Evolutionary conservation across 2,888 invertebrate species (phyloP), one percentile per base, ranked within the genome.

Genomic region (Ellobium chinense): DNA sequence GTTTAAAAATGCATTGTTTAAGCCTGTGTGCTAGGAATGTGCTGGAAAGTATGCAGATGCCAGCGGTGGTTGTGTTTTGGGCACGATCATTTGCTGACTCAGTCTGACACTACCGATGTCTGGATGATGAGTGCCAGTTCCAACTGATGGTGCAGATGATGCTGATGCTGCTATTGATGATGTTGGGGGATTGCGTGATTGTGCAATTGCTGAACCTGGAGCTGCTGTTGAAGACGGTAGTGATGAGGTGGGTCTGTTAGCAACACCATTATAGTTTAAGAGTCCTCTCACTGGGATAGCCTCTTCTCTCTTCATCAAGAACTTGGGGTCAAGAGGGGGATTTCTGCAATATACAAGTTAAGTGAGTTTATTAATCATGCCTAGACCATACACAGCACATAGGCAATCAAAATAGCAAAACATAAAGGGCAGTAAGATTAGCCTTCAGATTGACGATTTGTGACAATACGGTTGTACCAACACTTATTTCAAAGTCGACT

Each of bases 11-110:
- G n/a, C n/a, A n/a, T n/a, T n/a, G n/a, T n/a, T n/a, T n/a, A n/a
- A n/a, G n/a, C 7, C 46, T 12, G 18, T 46, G 7, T 74, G 58
- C 74, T 78, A 82, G 36, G 81, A 88, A 81, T 90, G 88, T 27
- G 87, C 88, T 27, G 91, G 91, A 79, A 91, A 91, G 78, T 91
- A 91, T 7, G 90, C 89, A 12, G 91, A 91, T 18, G 89, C 89
- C 31, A 91, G 86, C 7, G 90, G 88, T n/a, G 88, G 88, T 36
- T 88, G 87, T 3, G 83, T 74, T 34, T 86, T 85, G 9, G 89
- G 86, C 12, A 89, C 87, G n/a, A 89, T 85, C 77, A 85, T 85
- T 74, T 89, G 88, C 70, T 90, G 90, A 83, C 87, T 88, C 58
- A 89, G 80, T 60, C 89, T 80, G n/a, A 82, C 80, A 36, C 87